Evolutionary conservation across 2,113 vertebrate species (phyloP).

Genomic region (Oncorhynchus nerka): DNA sequence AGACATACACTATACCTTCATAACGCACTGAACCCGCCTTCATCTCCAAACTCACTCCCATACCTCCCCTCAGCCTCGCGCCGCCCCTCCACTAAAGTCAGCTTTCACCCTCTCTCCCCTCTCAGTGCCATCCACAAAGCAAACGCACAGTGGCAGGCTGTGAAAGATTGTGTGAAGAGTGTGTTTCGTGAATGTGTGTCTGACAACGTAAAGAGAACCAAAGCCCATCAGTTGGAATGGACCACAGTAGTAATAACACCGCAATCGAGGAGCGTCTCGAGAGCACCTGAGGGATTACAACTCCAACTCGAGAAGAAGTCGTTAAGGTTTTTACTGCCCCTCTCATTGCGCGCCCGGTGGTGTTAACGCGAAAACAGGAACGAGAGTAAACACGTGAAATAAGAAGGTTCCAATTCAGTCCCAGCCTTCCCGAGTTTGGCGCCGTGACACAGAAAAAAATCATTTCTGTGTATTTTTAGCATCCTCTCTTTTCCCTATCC

Average conservation of each 20-base stretch:
- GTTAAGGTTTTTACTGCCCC: constrained; percentile 2
- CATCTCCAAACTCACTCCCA: constrained; percentile 52
- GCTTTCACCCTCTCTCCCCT: constrained; percentile 41
- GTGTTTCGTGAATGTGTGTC: constrained; percentile 37
- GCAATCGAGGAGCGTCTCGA: not conserved
- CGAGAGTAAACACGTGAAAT: constrained; percentile 30
- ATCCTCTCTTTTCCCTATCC: constrained; percentile 20
- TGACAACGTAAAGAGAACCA: not conserved
- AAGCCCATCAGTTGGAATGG: not conserved
- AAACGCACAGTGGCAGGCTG: constrained; percentile 36
- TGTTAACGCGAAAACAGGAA: constrained; percentile 30
- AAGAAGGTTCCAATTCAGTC: constrained; percentile 32
- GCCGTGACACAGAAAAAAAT: constrained; percentile 5
- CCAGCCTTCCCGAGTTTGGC: not conserved
- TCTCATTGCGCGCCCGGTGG: constrained; percentile 30
- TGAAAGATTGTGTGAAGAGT: constrained; percentile 26
- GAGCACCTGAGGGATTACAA: constrained; percentile 28
- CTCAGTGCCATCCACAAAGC: constrained; percentile 22
- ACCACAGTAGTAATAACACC: not conserved
- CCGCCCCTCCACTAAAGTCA: constrained; percentile 66
- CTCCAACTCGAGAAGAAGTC: not conserved
- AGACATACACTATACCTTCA: constrained; percentile 33
- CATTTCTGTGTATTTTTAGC: constrained; percentile 31
- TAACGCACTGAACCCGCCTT: constrained; percentile 54
- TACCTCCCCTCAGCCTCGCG: constrained; percentile 63